Evolutionary conservation across 2,797 vertebrate species (phyloP).

Genomic region (Netta rufina): DNA sequence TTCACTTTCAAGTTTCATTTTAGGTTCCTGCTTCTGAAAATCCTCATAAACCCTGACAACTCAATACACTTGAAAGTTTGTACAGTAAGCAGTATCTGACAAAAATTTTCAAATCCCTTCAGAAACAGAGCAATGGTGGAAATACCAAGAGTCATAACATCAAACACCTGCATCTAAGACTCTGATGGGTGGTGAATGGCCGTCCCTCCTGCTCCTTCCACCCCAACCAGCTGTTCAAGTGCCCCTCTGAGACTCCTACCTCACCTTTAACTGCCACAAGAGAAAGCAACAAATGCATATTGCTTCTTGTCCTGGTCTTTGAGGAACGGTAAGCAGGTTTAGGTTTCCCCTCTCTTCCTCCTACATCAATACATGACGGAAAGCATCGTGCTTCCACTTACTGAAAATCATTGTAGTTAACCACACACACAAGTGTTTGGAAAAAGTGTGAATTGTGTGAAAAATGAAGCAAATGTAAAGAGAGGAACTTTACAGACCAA

Average conservation of each 20-base stretch:
- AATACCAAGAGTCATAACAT: not conserved
- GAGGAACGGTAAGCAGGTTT: not conserved
- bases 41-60: not conserved
- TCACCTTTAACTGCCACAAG: not conserved
- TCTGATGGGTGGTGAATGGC: not conserved
- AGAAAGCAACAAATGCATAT: not conserved
- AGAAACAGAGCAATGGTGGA: not conserved
- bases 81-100: not conserved
- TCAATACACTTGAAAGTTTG: not conserved
- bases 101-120: not conserved
- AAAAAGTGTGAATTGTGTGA: not conserved
- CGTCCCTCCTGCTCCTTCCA: not conserved
- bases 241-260: not conserved
- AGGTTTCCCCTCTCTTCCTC: not conserved
- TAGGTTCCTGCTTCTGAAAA: constrained; percentile 7
- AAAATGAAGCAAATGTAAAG: not conserved
- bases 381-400: not conserved
- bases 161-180: not conserved
- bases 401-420: not conserved
- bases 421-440: not conserved
- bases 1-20: not conserved
- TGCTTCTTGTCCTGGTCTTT: not conserved
- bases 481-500: not conserved
- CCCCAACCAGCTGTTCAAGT: not conserved
- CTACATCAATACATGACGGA: not conserved